phyloP scores from a whole-genome alignment of 1,140 invertebrate genomes.

The Macrobrachium nipponense region DNA sequence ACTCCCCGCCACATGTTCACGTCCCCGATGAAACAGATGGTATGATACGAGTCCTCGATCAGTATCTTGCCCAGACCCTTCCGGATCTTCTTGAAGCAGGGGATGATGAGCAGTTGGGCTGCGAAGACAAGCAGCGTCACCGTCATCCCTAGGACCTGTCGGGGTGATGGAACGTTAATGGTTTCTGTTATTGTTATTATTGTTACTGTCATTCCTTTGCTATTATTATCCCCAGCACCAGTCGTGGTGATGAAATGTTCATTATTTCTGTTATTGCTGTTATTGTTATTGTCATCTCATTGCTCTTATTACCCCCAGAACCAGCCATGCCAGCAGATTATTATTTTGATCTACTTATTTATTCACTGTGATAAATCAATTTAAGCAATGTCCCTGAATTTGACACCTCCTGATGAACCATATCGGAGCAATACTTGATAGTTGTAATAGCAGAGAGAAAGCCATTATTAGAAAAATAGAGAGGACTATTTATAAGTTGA shows the following conservation, averaged over 20 bases:
- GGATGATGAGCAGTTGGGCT: conserved; percentile 45
- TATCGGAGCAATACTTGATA: no score
- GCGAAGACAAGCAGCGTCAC: conserved; percentile 47
- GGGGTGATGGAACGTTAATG: background rate
- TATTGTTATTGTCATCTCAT: no score
- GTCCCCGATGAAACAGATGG: conserved; percentile 51
- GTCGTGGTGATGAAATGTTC: no score
- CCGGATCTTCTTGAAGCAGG: conserved; percentile 23
- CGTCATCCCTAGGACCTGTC: conserved; percentile 39
- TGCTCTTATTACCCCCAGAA: no score
- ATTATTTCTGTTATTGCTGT: background rate
- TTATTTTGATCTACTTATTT: no score
- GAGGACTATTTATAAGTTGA: no score
- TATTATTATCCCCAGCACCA: background rate
- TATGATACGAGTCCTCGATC: conserved; percentile 45
- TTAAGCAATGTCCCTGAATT: no score
- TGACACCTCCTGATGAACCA: no score
- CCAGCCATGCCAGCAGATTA: no score
- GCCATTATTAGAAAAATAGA: no score
- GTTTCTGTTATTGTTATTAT: background rate
- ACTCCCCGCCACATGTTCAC: conserved; percentile 51
- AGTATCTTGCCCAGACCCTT: conserved; percentile 40
- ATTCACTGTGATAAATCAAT: no score
- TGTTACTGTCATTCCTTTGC: background rate
- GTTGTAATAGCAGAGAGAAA: no score